Evolutionary conservation across 2,888 invertebrate genomes (phyloP).

Genomic region (Saturnia japonica): DNA sequence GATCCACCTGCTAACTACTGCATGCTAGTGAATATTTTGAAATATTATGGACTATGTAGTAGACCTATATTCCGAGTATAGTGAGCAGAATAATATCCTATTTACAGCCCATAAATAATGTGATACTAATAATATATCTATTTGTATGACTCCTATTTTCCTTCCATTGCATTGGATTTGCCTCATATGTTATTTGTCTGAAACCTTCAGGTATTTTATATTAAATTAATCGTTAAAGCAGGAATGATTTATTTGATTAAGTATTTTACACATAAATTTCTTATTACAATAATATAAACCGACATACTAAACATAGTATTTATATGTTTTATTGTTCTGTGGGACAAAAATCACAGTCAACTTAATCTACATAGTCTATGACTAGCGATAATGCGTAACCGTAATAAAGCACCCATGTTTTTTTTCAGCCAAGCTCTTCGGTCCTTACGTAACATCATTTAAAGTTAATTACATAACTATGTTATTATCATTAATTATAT

Average conservation of each 20-base stretch:
- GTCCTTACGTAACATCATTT: slow-evolving; percentile 23
- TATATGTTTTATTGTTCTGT: slow-evolving; percentile 15
- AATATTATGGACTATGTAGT: too few species aligned
- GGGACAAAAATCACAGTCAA: slow-evolving; percentile 24
- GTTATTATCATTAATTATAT: not conserved
- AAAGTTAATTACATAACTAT: not conserved
- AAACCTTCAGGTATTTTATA: too few species aligned
- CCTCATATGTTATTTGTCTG: too few species aligned
- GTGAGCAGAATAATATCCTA: too few species aligned
- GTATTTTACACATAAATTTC: slow-evolving; percentile 26
- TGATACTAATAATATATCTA: too few species aligned
- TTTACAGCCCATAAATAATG: too few species aligned
- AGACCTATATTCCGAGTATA: too few species aligned
- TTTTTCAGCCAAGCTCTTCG: slow-evolving; percentile 35
- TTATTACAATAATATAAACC: slow-evolving; percentile 20
- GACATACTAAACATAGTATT: not conserved
- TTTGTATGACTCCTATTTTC: too few species aligned
- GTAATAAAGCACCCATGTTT: slow-evolving; percentile 35
- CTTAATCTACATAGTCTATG: slow-evolving; percentile 30
- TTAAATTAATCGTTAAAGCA: slow-evolving; percentile 19
- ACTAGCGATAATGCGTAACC: slow-evolving; percentile 43
- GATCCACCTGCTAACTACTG: not conserved
- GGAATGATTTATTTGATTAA: slow-evolving; percentile 40
- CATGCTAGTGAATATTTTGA: not conserved
- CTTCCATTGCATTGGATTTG: too few species aligned